These are phyloP conservation scores for Setophaga petechia DNA, from an alignment of 2,113 vertebrate species.

Conservation along the genomic window DNA sequence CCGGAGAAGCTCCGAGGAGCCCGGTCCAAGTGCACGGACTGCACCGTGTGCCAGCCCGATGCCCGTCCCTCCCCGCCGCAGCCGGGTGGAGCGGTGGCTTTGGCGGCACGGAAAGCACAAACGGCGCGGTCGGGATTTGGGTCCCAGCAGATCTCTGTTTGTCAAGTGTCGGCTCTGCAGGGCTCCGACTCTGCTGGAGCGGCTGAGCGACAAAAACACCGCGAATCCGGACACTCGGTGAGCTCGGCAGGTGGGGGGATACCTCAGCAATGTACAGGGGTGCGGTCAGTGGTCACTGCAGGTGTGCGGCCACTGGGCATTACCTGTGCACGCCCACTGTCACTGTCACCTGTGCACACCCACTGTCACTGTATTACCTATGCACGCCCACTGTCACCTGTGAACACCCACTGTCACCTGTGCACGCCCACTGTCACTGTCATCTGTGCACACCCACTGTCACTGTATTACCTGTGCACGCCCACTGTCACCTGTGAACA, in stretches of 20 bases:
- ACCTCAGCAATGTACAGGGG: not conserved
- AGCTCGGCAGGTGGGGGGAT: not conserved
- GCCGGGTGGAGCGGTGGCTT: not conserved
- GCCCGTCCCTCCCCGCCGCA: not conserved
- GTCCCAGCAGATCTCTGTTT: not conserved
- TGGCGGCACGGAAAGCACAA: too few relatives aligned
- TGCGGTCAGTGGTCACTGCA: not conserved
- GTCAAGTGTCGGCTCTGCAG: not conserved
- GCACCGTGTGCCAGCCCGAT: not conserved
- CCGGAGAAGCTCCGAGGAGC: not conserved
- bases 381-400: too few relatives aligned
- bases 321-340: not conserved
- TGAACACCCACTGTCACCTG: too few relatives aligned
- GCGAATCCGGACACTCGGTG: not conserved
- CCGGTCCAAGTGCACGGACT: not conserved
- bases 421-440: not conserved
- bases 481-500: not conserved
- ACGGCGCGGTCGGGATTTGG: fast-evolving
- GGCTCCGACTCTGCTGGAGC: not conserved
- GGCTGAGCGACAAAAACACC: not conserved
- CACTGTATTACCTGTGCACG: not conserved
- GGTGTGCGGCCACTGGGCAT: not conserved
- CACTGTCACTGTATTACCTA: not conserved
- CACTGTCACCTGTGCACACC: too few relatives aligned
- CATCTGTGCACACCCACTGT: not conserved